Evolutionary conservation across 2,113 vertebrate species (phyloP), one percentile per base, ranked within the genome.

Genomic region (Neogobius melanostomus): DNA sequence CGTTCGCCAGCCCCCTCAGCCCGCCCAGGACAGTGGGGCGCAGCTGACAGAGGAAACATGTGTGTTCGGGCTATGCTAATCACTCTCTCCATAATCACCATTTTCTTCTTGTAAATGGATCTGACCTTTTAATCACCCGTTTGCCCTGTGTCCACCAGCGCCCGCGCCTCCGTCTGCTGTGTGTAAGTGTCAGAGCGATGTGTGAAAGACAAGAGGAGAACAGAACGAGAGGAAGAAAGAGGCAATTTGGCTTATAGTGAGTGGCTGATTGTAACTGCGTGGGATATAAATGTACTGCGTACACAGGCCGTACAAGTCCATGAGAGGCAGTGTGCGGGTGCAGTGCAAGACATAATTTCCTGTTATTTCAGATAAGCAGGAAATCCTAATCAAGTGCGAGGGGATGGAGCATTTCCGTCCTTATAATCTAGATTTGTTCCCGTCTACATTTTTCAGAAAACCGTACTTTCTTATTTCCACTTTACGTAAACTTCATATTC

Each of bases 91-190:
- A 71, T 82, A 85, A 88, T 85, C 82, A 82, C 68, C 67, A 85
- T 82, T 78, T 85, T 71, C 78, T 66, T 69, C 78, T 66, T 72
- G 80, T 79, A 87, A 87, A 86, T 83, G 76, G 82, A 68, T 80
- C 75, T 76, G 79, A 85, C 84, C 87, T 85, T 79, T 85, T 85
- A 86, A 87, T 87, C 80, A 85, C 72, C 60, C 70, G 73, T 80
- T 72, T 82, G 81, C 54, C 68, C 69, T 42, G 66, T 56, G 57
- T 73, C 28, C 49, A 2, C 75, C 68, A 64, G 42, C 61, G 68
- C 66, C 14, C 50, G 49, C 59, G 47, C 47, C 45, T 52, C 53
- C 17, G 46, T n/a, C 14, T 44, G 11, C 17, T 28, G 53, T 48
- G 46, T 74, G 17, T 64, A 59, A 21, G 63, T 56, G 53, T 46